These are phyloP conservation scores for Scaptomyza parva DNA, from an alignment of 2,888 invertebrate species.

Conservation along the genomic window DNA sequence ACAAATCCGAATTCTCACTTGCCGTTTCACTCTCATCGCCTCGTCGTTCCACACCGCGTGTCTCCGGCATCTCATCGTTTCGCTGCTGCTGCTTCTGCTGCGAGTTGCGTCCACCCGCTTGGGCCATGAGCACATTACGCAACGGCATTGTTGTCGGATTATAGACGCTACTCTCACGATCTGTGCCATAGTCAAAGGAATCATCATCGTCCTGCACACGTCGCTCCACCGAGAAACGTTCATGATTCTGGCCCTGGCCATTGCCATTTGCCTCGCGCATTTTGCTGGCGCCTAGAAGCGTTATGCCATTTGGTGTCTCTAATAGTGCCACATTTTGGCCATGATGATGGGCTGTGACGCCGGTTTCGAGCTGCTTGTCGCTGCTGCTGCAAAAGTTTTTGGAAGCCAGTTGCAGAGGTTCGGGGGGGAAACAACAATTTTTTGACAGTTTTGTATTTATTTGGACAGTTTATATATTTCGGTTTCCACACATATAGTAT, in stretches of 20 bases:
- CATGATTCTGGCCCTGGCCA: constrained; percentile 48
- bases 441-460: constrained; percentile 54
- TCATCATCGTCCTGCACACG: constrained; percentile 81
- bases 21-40: constrained; percentile 1
- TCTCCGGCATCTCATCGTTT: constrained; percentile 10
- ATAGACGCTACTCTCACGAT: constrained; percentile 84
- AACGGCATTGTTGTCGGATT: constrained; percentile 83
- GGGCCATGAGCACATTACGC: constrained; percentile 72
- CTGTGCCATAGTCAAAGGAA: constrained; percentile 83
- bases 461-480: constrained; percentile 42
- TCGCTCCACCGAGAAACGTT: constrained; percentile 68
- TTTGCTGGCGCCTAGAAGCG: constrained; percentile 75
- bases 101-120: constrained; percentile 79
- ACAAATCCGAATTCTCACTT: constrained; percentile 68
- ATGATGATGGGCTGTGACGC: constrained; percentile 68
- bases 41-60: no score
- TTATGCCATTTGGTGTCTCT: constrained; percentile 83
- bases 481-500: constrained; percentile 36
- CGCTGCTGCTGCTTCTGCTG: constrained; percentile 10
- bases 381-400: constrained; percentile 43
- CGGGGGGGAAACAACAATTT: constrained; percentile 28
- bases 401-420: constrained; percentile 3
- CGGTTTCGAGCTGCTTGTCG: constrained; percentile 68
- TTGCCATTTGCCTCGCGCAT: constrained; percentile 47
- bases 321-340: constrained; percentile 83